Conservation (phyloP, 1,140 invertebrate genomes). For the Anthonomus grandis region DNA sequence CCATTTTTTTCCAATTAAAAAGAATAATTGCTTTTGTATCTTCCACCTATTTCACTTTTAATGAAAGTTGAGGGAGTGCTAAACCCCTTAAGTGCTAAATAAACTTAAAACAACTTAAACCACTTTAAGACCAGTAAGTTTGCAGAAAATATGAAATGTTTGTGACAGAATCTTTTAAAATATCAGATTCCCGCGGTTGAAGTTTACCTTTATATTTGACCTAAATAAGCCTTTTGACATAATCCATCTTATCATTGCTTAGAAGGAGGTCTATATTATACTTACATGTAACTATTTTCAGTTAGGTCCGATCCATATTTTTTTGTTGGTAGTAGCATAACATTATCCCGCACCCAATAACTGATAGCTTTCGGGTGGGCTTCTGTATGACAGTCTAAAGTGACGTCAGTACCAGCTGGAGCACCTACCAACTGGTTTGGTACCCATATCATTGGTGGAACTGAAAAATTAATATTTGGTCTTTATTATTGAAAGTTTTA, state of each 20-base stretch:
- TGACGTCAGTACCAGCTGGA: constrained; percentile 82
- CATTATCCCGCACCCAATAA: constrained; percentile 86
- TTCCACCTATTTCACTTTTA: too few species aligned
- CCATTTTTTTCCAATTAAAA: too few species aligned
- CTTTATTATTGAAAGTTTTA: constrained; percentile 1
- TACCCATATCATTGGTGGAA: constrained; percentile 89
- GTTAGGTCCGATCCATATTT: constrained; percentile 75
- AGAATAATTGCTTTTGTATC: too few species aligned
- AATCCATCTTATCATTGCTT: too few species aligned
- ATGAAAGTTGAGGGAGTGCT: too few species aligned
- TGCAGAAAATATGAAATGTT: too few species aligned
- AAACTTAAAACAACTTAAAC: too few species aligned
- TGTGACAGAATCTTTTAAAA: background rate
- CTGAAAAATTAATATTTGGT: too few species aligned
- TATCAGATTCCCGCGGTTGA: background rate
- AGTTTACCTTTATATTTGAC: too few species aligned
- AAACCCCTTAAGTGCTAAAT: too few species aligned
- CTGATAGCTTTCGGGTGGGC: constrained; percentile 89
- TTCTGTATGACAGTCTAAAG: constrained; percentile 89
- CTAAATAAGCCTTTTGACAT: too few species aligned
- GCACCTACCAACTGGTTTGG: constrained; percentile 89
- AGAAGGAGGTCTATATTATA: background rate
- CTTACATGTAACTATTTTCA: constrained; percentile 68
- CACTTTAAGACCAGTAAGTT: too few species aligned
- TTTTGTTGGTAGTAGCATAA: constrained; percentile 79